These are phyloP conservation scores for Chloroceryle amazona DNA, from an alignment of 2,797 vertebrate genomes.

Conservation along the genomic window DNA sequence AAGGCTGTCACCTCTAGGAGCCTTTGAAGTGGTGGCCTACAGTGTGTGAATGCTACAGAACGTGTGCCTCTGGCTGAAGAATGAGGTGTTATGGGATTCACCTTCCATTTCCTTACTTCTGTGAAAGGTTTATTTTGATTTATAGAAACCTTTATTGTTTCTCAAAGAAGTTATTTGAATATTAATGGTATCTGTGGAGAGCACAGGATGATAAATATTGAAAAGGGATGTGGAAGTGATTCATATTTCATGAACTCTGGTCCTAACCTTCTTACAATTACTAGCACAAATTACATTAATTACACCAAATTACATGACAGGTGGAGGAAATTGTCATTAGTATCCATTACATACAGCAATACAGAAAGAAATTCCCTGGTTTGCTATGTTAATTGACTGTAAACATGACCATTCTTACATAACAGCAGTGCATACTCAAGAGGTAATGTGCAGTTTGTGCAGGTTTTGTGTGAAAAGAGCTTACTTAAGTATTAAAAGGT, in stretches of 20 bases:
- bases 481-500: background rate
- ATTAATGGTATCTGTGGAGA: background rate
- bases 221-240: constrained; percentile 50
- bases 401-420: constrained; percentile 42
- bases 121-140: background rate
- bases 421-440: background rate
- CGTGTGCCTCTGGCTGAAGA: background rate
- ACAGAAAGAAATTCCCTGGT: constrained; percentile 18
- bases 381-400: constrained; percentile 34
- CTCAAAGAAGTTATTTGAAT: background rate
- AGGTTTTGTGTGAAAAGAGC: background rate
- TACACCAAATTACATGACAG: constrained; percentile 57
- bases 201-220: constrained; percentile 37
- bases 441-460: background rate
- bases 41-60: background rate
- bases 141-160: background rate
- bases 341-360: constrained; percentile 68
- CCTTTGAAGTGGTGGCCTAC: background rate
- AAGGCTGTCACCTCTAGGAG: background rate
- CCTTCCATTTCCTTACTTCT: background rate
- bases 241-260: constrained; percentile 55
- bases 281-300: constrained; percentile 69
- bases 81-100: background rate
- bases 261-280: constrained; percentile 63
- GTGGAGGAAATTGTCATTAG: constrained; percentile 63